Base-by-base conservation (phyloP, 2,888 invertebrate species). In the Auanema freiburgensis region DNA sequence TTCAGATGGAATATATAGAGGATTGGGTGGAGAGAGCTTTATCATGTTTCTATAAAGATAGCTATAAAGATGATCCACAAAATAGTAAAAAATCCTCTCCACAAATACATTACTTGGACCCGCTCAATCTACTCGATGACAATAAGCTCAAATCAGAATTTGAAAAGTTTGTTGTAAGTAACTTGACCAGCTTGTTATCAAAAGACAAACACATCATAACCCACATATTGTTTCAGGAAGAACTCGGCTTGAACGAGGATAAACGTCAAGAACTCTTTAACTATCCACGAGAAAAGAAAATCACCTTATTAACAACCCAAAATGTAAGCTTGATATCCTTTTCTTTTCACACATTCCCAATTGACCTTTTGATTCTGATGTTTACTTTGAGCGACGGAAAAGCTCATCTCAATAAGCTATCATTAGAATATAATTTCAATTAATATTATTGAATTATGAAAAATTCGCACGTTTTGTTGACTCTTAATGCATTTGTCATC, bases 231-330 rank as follows among this genome's bases (percentile, higher is more conserved):
- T 67, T 74, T 42, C 66, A 75, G 75, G 64, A 62, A 49, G 79
- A 79, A 51, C 70, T 81, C 18, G 81, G 79, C 18, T 65, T 81
- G n/a, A 71, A 66, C n/a, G 74, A 75, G 23, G 77, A 77, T 44
- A 76, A 79, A 53, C 68, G 76, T 50, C 62, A 67, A 33, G 77
- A 77, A 59, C 69, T 81, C 65, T 63, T 64, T 23, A 66, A 65
- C 16, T 80, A 79, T 49, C 66, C 77, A 11, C 57, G 66, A 18
- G 79, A 79, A 57, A 79, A 78, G 71, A 80, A 80, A 52, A 72
- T 77, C 62, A 65, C 74, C 16, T 68, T 80, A 63, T 56, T 80
- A 54, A 60, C 63, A 16, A 67, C 70, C 40, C 67, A 74, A 56
- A 59, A 67, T 64, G 74, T 74, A 49, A 64, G 71, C 69, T 57